phyloP scores from a whole-genome alignment of 2,888 invertebrate genomes.

The Drosophila borealis region DNA sequence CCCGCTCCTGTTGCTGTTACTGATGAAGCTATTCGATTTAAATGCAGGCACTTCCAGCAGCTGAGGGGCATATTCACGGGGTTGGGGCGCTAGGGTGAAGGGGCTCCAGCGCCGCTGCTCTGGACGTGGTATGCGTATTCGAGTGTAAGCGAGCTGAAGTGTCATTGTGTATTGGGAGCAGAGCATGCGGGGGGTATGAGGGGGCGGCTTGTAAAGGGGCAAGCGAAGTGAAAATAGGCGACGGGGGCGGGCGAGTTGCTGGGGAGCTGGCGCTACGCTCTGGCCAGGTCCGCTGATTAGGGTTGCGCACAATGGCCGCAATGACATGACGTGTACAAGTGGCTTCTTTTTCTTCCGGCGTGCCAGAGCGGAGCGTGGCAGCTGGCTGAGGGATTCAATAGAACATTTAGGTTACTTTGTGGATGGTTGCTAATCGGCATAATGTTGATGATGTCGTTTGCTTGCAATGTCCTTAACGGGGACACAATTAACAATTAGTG shows the following conservation, averaged over 20 bases:
- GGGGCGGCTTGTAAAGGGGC: neutral
- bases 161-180: slow-evolving; percentile 74
- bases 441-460: slow-evolving; percentile 1
- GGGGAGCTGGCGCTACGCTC: slow-evolving; percentile 10
- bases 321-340: slow-evolving; percentile 79
- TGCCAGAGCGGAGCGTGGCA: neutral
- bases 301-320: slow-evolving; percentile 72
- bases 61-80: neutral
- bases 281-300: slow-evolving; percentile 69
- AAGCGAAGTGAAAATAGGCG: neutral
- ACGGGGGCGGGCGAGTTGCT: slow-evolving; percentile 3
- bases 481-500: slow-evolving; percentile 3
- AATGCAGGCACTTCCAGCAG: slow-evolving; percentile 57
- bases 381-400: slow-evolving; percentile 31
- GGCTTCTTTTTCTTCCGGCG: slow-evolving; percentile 12
- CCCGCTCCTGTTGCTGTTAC: slow-evolving; percentile 39
- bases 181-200: slow-evolving; percentile 7
- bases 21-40: slow-evolving; percentile 78
- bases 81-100: neutral
- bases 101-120: slow-evolving; percentile 36
- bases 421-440: slow-evolving; percentile 27
- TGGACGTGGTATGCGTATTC: slow-evolving; percentile 79
- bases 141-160: slow-evolving; percentile 78
- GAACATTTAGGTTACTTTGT: slow-evolving; percentile 52
- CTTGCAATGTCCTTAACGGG: neutral